A percentile compares a stretch with the other conserved stretches of the same genome.
phyloP scores from a whole-genome alignment of 2,797 vertebrate genomes.

The Apodemus agrarius region DNA sequence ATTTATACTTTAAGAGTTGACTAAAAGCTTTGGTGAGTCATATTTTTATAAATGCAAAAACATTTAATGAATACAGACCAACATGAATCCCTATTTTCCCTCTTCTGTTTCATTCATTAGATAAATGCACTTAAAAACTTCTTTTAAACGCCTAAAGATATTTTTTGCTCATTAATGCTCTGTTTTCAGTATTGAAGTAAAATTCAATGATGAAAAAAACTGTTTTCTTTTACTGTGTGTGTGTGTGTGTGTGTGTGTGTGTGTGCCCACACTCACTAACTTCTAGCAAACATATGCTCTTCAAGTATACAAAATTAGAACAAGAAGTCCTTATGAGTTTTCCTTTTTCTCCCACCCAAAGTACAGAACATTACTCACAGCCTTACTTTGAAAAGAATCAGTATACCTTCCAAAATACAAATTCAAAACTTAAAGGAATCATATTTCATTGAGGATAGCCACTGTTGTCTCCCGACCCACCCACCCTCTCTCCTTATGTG shows the following conservation, averaged over 20 bases:
- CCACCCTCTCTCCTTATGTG: too few species aligned
- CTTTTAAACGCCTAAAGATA: background rate
- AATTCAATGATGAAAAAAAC: background rate
- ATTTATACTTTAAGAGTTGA: background rate
- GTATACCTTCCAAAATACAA: conserved; percentile 33
- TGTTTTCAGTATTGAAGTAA: background rate
- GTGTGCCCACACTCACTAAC: background rate
- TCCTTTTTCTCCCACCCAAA: background rate
- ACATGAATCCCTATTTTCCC: background rate
- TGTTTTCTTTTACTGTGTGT: background rate
- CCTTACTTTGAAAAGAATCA: conserved; percentile 14
- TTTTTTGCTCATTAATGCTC: background rate
- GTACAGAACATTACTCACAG: background rate
- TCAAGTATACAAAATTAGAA: background rate
- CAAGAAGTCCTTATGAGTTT: background rate
- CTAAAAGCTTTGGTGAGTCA: background rate
- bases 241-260: background rate
- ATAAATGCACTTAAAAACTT: conserved; percentile 16
- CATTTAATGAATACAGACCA: conserved; percentile 6
- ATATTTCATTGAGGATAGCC: background rate
- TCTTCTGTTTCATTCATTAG: background rate
- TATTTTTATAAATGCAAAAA: conserved; percentile 5
- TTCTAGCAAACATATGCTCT: background rate
- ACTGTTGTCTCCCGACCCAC: background rate
- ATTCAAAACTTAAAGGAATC: conserved; percentile 25